phyloP scores from a whole-genome alignment of 1,140 invertebrate species.

The Paramacrobiotus metropolitanus region DNA sequence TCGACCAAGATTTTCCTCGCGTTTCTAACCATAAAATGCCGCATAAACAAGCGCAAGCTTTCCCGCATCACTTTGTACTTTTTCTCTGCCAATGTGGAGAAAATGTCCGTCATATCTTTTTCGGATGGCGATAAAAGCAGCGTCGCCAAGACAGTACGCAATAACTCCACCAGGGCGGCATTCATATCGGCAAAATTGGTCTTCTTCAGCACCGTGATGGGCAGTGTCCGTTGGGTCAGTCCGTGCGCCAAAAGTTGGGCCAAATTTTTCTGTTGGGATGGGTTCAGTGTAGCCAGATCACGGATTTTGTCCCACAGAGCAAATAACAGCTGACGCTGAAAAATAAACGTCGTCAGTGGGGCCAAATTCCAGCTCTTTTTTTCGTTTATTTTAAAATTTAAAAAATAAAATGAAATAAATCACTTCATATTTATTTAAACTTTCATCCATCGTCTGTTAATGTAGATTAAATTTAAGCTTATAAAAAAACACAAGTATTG shows the following conservation, averaged over 20 bases:
- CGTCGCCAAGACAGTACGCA: conserved; percentile 41
- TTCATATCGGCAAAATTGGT: conserved; percentile 54
- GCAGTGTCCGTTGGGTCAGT: conserved; percentile 49
- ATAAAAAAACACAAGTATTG: too few relatives aligned
- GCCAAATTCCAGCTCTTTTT: too few relatives aligned
- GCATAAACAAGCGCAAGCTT: conserved; percentile 47
- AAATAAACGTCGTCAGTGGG: too few relatives aligned
- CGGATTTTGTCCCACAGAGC: conserved; percentile 71
- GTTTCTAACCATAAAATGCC: conserved; percentile 46
- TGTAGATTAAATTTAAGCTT: too few relatives aligned
- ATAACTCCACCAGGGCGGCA: conserved; percentile 37
- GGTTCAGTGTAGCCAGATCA: conserved; percentile 37
- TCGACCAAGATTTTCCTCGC: conserved; percentile 11
- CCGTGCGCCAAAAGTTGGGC: conserved; percentile 45
- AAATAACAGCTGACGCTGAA: conserved; percentile 36
- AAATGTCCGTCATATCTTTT: conserved; percentile 34
- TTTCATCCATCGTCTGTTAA: too few relatives aligned
- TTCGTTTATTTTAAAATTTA: too few relatives aligned
- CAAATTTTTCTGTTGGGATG: conserved; percentile 42
- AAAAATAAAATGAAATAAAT: too few relatives aligned
- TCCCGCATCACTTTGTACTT: conserved; percentile 46
- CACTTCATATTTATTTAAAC: too few relatives aligned
- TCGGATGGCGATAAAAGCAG: conserved; percentile 37
- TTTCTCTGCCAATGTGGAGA: conserved; percentile 32
- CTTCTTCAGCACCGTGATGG: conserved; percentile 60